phyloP scores from a whole-genome alignment of 2,113 vertebrate species.

The Myrmophylax atrothorax region DNA sequence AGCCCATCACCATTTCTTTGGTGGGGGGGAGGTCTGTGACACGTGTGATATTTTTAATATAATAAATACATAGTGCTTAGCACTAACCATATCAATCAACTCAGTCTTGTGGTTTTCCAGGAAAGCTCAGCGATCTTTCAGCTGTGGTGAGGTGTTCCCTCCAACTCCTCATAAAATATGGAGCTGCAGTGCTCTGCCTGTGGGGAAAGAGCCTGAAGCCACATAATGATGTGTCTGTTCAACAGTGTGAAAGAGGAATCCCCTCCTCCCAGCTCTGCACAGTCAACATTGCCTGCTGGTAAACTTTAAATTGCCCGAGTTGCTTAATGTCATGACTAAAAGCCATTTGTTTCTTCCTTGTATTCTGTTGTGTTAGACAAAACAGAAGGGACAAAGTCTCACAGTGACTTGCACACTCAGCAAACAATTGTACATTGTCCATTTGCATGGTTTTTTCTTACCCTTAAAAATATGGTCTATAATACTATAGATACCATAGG shows the following conservation, averaged over 20 bases:
- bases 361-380: neutral
- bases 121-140: neutral
- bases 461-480: neutral
- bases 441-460: neutral
- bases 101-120: neutral
- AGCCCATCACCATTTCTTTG: neutral
- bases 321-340: slow-evolving; percentile 4
- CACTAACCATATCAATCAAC: neutral
- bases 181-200: neutral
- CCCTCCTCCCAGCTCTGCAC: neutral
- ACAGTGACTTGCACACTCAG: neutral
- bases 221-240: neutral
- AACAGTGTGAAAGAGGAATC: neutral
- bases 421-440: neutral
- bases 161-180: neutral
- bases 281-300: neutral
- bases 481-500: neutral
- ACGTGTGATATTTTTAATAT: neutral
- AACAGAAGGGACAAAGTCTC: neutral
- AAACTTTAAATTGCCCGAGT: neutral
- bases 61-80: neutral
- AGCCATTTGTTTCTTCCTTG: neutral
- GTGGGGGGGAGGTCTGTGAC: neutral
- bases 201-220: slow-evolving; percentile 1
- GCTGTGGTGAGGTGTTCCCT: neutral